Evolutionary conservation across 2,113 vertebrate genomes (phyloP).

Genomic region (Malurus melanocephalus): DNA sequence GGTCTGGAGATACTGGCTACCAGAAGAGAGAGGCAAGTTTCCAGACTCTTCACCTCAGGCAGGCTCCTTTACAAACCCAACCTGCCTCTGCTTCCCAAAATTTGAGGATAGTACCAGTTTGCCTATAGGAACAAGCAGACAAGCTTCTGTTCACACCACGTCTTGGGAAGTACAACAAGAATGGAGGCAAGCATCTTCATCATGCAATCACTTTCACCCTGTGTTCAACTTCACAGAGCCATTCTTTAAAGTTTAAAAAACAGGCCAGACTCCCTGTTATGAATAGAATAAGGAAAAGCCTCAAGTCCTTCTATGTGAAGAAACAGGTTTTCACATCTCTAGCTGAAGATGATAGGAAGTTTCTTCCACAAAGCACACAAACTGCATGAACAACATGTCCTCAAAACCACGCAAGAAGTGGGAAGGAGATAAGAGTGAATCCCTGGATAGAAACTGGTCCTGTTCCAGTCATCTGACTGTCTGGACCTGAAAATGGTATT

Average conservation of each 20-base stretch:
- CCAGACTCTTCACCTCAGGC: not conserved
- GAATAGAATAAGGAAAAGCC: constrained; percentile 31
- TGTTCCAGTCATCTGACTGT: constrained; percentile 3
- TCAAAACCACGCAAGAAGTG: not conserved
- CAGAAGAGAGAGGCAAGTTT: not conserved
- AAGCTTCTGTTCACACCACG: not conserved
- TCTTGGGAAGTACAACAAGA: not conserved
- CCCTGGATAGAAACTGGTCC: not conserved
- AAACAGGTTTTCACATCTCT: not conserved
- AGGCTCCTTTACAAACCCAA: not conserved
- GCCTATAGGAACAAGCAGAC: not conserved
- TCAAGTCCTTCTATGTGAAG: constrained; percentile 13
- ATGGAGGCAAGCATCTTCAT: not conserved
- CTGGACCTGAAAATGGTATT: not conserved
- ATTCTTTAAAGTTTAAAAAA: not conserved
- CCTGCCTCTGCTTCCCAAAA: not conserved
- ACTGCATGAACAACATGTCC: not conserved
- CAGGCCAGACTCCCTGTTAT: not conserved
- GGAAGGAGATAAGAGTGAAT: not conserved
- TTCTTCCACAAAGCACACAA: not conserved
- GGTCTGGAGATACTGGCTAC: not conserved
- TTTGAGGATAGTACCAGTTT: not conserved
- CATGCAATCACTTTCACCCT: not conserved
- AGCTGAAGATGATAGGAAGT: not conserved
- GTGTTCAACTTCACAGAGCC: not conserved